Evolutionary conservation across 2,888 invertebrate species (phyloP), one percentile per base, ranked within the genome.

Genomic region (Atrina japonica): DNA sequence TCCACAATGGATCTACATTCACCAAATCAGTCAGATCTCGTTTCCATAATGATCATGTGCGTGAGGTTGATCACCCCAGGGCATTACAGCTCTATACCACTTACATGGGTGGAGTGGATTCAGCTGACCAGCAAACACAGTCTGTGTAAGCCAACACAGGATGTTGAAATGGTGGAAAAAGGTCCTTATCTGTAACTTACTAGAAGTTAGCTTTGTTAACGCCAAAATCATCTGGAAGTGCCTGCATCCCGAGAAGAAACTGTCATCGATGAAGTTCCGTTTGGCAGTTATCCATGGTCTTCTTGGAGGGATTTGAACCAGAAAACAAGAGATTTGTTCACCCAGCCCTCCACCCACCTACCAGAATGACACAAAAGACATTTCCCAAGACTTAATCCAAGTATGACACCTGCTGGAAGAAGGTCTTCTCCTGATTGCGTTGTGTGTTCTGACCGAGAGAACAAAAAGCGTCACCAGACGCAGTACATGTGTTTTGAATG

Each of bases 91-190:
- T 58, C 1, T 66, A 66, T 23, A 66, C 49, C 3, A 35, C 58
- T 6, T 58, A 47, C 27, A 66, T 66, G 66, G 66, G 59, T 9
- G 66, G 59, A 2, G 59, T 66, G 1, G 59, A 59, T 41, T 23
- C 23, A 47, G 59, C 59, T 3, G 59, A 66, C 23, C 47, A 66
- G 25, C 49, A 58, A 35, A 66, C 52, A 35, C n/a, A 6, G 3
- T 59, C 25, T 49, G 59, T 59, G 49, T 59, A 2, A 2, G 23
- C 6, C 21, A 64, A 0, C 64, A 68, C 27, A 49, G 29, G 14
- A 61, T 61, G 55, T 16, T 69, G 1, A 73, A 73, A 43, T 73
- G 73, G 73, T 73, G 73, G 70, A 70, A 73, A 35, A 73, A 72
- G 29, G 6, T 66, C 14, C 41, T 72, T 2, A 29, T 73, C 1